Evolutionary conservation across 1,140 invertebrate species (phyloP).

Genomic region (Phocides pigmalion): DNA sequence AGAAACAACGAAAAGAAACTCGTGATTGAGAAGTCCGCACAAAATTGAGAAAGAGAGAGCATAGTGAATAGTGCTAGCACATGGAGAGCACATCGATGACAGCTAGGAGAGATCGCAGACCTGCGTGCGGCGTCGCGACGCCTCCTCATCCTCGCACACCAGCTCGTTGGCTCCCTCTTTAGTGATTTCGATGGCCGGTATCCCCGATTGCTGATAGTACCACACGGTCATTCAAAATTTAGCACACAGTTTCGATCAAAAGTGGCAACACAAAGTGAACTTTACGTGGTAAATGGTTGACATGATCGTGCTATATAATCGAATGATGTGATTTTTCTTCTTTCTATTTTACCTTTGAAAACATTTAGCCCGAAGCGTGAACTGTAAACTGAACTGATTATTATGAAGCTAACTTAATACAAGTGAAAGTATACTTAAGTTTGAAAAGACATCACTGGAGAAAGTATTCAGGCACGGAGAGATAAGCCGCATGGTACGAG

Average conservation of each 20-base stretch:
- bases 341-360: slow-evolving; percentile 20
- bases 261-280: slow-evolving; percentile 59
- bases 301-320: slow-evolving; percentile 25
- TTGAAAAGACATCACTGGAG: slow-evolving; percentile 30
- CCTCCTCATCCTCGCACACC: slow-evolving; percentile 84
- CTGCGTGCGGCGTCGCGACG: slow-evolving; percentile 79
- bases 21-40: slow-evolving; percentile 69
- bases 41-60: slow-evolving; percentile 71
- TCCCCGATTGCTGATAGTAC: slow-evolving; percentile 80
- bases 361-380: slow-evolving; percentile 37
- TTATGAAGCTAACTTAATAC: slow-evolving; percentile 26
- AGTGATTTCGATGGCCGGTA: slow-evolving; percentile 92
- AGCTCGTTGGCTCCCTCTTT: slow-evolving; percentile 88
- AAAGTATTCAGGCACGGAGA: slow-evolving; percentile 43
- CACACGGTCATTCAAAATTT: slow-evolving; percentile 76
- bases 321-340: slow-evolving; percentile 24
- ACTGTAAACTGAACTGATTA: slow-evolving; percentile 33
- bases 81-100: slow-evolving; percentile 81
- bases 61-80: slow-evolving; percentile 78
- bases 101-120: slow-evolving; percentile 79
- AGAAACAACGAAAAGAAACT: slow-evolving; percentile 75
- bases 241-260: slow-evolving; percentile 53
- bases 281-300: slow-evolving; percentile 29
- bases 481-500: slow-evolving; percentile 59
- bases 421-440: slow-evolving; percentile 20